These are phyloP conservation scores for Aphelenchoides bicaudatus DNA, from an alignment of 2,888 invertebrate species.

Conservation along the genomic window DNA sequence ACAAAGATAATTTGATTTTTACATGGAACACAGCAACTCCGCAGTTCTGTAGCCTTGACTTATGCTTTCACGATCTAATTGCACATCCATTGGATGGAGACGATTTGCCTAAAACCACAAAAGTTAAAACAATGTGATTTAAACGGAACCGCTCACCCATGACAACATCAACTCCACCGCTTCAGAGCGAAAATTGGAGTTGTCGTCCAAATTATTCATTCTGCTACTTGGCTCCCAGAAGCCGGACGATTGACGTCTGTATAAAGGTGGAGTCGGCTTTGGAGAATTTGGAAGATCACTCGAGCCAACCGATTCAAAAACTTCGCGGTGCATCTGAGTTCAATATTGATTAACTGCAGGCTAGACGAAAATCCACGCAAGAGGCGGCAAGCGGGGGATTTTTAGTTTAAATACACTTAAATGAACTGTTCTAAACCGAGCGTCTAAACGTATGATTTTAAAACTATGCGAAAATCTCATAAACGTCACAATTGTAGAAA, in stretches of 20 bases:
- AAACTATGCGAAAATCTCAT: background rate
- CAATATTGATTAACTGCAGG: background rate
- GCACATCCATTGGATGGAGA: conserved; percentile 3
- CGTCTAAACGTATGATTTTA: background rate
- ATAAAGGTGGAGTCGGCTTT: too few species aligned
- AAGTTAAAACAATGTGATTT: background rate
- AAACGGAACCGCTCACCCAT: too few species aligned
- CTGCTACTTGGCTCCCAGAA: too few species aligned
- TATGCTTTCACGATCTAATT: background rate
- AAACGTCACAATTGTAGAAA: background rate
- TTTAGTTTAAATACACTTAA: background rate
- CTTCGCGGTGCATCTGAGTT: conserved; percentile 3
- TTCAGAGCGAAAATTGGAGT: too few species aligned
- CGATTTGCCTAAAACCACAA: background rate
- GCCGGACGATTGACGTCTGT: too few species aligned
- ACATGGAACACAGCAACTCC: conserved; percentile 7
- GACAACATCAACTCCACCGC: too few species aligned
- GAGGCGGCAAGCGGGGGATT: background rate
- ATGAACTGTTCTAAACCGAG: background rate
- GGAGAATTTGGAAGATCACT: too few species aligned
- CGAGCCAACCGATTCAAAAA: background rate
- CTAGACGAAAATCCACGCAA: too few species aligned
- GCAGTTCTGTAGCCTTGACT: background rate
- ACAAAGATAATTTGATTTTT: background rate
- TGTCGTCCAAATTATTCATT: too few species aligned